Conservation (phyloP, 2,797 vertebrate species). For the Sebastes wilsoni region DNA sequence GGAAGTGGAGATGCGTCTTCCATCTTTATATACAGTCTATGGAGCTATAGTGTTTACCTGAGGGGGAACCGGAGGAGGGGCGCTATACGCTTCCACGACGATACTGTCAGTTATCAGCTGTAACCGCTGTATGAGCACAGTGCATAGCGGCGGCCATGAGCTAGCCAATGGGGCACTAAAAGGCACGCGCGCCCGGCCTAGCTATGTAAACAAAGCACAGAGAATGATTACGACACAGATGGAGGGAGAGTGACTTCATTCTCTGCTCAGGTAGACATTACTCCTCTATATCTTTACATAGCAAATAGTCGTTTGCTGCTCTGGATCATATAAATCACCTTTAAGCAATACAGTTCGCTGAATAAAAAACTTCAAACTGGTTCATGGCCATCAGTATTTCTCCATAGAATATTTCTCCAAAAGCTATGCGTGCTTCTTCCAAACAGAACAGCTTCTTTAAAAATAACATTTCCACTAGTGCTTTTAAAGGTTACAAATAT, state of each 20-base stretch:
- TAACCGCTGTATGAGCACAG: neutral
- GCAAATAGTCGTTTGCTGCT: neutral
- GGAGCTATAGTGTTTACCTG: no score
- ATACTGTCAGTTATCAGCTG: neutral
- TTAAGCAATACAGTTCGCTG: neutral
- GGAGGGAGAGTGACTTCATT: neutral
- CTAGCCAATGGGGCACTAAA: neutral
- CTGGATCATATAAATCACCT: no score
- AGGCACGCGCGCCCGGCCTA: neutral
- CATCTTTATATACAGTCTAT: no score
- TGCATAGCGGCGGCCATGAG: neutral
- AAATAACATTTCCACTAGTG: neutral
- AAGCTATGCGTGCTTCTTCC: neutral
- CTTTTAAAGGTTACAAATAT: neutral
- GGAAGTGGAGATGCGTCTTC: no score
- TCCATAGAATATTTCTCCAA: neutral
- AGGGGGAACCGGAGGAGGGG: neutral
- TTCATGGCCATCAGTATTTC: neutral
- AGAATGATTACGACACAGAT: rapidly evolving
- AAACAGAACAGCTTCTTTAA: neutral
- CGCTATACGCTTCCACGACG: neutral
- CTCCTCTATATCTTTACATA: neutral
- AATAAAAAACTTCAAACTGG: neutral
- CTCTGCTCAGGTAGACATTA: neutral
- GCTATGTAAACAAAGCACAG: neutral